Evolutionary conservation across 2,113 vertebrate genomes (phyloP), one percentile per base, ranked within the genome.

Genomic region (Gobius niger): DNA sequence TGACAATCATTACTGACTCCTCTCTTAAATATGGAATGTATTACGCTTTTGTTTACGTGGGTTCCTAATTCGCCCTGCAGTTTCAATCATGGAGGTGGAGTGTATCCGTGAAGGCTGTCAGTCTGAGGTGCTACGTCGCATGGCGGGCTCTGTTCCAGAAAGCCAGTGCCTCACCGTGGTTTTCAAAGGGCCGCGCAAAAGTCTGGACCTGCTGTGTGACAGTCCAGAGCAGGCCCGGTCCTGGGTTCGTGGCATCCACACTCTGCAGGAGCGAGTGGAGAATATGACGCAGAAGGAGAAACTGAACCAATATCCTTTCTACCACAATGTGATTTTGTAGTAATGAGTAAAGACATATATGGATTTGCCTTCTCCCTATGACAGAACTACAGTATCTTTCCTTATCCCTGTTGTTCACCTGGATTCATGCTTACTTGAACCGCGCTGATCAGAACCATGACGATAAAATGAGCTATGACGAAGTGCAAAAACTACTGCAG

Each of bases 211-310:
- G 47, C 93, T 89, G 0, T 96, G 96, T 16, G 85, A 86, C 47
- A 92, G 84, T 0, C 88, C 90, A 7, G 92, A 95, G 73, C 96
- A 97, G 60, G 96, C 95, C 0, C 91, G 83, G 67, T 76, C 87
- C 77, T 99, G 98, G 98, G 91, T 92, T 70, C 92, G 89, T 0
- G 98, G 98, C 18, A 93, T 99, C 76, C 85, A 80, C 41, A 99
- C 95, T 49, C 91, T 99, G 68, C 93, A 95, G 71, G 90, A 77
- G 1, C 84, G 95, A 73, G 90, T 94, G 12, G 89, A 93, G 5
- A 94, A 95, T 85, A 98, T 98, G 97, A 98, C 88, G 86, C 96
- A 99, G 80, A 85, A 86, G 0, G 96, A 98, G 76, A 96, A 95
- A 66, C 95, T 99, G 0, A 94, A 98, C 64, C 95, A 98, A 94